Conservation (phyloP, 2,888 invertebrate genomes). For the Cactoblastis cactorum region DNA sequence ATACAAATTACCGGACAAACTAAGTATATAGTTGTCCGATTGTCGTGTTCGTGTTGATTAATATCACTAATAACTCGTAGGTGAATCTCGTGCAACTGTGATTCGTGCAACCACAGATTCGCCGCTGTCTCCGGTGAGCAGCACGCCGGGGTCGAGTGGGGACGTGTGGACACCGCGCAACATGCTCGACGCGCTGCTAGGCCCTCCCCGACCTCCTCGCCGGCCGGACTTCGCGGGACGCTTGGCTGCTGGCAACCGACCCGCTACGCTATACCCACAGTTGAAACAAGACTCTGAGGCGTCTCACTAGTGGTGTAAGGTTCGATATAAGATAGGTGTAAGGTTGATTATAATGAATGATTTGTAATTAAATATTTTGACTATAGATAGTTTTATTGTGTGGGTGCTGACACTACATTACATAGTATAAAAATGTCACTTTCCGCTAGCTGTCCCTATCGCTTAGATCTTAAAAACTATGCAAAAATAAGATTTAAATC, state of each 20-base stretch:
- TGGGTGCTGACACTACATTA: too few species aligned
- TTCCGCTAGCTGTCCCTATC: too few species aligned
- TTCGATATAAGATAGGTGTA: not conserved
- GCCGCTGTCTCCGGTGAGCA: slow-evolving; percentile 89
- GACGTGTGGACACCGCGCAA: slow-evolving; percentile 72
- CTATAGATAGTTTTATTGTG: too few species aligned
- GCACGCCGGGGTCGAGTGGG: slow-evolving; percentile 33
- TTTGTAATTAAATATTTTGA: slow-evolving; percentile 16
- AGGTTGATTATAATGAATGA: slow-evolving; percentile 16
- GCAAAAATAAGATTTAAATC: too few species aligned
- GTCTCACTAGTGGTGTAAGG: slow-evolving; percentile 36
- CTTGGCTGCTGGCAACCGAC: slow-evolving; percentile 81
- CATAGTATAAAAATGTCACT: too few species aligned
- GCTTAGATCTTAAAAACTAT: too few species aligned
- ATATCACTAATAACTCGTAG: slow-evolving; percentile 32
- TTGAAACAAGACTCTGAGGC: slow-evolving; percentile 70
- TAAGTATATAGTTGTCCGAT: not conserved
- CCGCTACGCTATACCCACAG: slow-evolving; percentile 87
- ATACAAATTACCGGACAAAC: not conserved
- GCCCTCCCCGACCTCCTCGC: slow-evolving; percentile 72
- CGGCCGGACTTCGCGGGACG: slow-evolving; percentile 82
- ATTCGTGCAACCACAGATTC: slow-evolving; percentile 90
- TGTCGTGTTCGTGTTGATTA: slow-evolving; percentile 1
- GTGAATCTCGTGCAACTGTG: slow-evolving; percentile 64
- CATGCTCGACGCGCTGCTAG: slow-evolving; percentile 75